These are phyloP conservation scores for Drosophila orosa DNA, from an alignment of 1,140 invertebrate genomes.

Conservation along the genomic window DNA sequence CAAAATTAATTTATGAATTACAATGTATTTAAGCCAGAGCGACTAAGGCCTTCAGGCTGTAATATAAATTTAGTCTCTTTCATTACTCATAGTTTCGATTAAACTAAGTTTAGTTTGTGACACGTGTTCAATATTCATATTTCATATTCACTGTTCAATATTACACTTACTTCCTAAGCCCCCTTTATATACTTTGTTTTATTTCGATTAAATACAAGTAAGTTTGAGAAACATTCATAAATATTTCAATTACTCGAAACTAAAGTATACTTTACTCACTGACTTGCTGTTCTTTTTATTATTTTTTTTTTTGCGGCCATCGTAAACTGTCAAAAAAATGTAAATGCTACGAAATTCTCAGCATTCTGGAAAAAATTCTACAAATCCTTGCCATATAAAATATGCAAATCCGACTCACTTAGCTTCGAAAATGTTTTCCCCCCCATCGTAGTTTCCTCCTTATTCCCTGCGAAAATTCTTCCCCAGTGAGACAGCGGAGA, in stretches of 20 bases:
- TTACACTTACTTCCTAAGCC: not conserved
- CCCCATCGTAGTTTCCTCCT: constrained; percentile 6
- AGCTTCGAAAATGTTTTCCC: constrained; percentile 29
- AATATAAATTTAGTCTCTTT: too few relatives aligned
- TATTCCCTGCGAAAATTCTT: constrained; percentile 27
- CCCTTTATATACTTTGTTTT: too few relatives aligned
- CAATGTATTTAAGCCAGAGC: too few relatives aligned
- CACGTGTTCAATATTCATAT: not conserved
- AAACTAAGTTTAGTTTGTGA: not conserved
- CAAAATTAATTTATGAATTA: too few relatives aligned
- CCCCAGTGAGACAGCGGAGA: constrained; percentile 36
- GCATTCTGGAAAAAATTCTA: constrained; percentile 44
- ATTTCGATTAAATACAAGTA: not conserved
- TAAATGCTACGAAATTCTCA: constrained; percentile 40
- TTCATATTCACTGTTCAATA: too few relatives aligned
- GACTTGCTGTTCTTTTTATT: not conserved
- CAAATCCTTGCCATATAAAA: constrained; percentile 36
- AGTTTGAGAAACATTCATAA: constrained; percentile 6
- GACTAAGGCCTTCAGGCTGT: too few relatives aligned
- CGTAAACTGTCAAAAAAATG: constrained; percentile 45
- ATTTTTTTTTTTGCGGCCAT: not conserved
- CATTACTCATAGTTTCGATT: not conserved
- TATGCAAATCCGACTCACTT: constrained; percentile 52
- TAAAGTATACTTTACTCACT: not conserved
- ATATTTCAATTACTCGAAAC: constrained; percentile 38